Conservation (phyloP, 1,140 invertebrate genomes). For the Drosophila lowei region DNA sequence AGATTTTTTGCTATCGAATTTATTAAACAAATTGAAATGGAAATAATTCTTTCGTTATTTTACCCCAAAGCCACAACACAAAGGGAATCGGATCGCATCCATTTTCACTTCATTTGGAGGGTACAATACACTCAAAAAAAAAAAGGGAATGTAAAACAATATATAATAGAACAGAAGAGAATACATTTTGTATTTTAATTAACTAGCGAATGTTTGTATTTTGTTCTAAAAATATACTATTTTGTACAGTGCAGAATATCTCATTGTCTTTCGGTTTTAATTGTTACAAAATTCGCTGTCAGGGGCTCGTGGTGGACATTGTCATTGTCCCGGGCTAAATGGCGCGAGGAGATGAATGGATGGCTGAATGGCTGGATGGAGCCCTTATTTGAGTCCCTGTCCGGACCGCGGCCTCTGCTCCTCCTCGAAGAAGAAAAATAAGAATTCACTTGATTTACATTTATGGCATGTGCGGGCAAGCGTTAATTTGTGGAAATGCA, state of each 20-base stretch:
- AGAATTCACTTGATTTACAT: constrained; percentile 58
- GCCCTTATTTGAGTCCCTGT: constrained; percentile 23
- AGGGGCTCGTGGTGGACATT: constrained; percentile 54
- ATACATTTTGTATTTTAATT: too few relatives aligned
- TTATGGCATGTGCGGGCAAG: constrained; percentile 58
- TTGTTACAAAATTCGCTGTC: constrained; percentile 38
- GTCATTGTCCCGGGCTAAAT: constrained; percentile 49
- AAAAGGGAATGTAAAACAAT: too few relatives aligned
- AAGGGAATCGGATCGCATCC: too few relatives aligned
- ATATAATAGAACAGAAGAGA: too few relatives aligned
- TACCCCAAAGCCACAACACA: background rate
- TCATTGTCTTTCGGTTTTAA: constrained; percentile 35
- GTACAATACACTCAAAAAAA: background rate
- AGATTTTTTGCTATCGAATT: constrained; percentile 19
- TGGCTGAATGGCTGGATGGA: constrained; percentile 21
- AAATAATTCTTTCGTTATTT: constrained; percentile 10
- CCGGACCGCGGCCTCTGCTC: background rate
- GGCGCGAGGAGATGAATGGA: constrained; percentile 14
- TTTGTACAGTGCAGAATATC: too few relatives aligned
- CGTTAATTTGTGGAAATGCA: constrained; percentile 61
- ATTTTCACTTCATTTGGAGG: background rate
- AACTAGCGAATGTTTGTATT: too few relatives aligned
- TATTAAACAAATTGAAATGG: constrained; percentile 29
- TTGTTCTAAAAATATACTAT: too few relatives aligned
- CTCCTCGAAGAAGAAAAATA: constrained; percentile 5